Evolutionary conservation across 2,888 invertebrate species (phyloP).

Genomic region (Germaria angustata): DNA sequence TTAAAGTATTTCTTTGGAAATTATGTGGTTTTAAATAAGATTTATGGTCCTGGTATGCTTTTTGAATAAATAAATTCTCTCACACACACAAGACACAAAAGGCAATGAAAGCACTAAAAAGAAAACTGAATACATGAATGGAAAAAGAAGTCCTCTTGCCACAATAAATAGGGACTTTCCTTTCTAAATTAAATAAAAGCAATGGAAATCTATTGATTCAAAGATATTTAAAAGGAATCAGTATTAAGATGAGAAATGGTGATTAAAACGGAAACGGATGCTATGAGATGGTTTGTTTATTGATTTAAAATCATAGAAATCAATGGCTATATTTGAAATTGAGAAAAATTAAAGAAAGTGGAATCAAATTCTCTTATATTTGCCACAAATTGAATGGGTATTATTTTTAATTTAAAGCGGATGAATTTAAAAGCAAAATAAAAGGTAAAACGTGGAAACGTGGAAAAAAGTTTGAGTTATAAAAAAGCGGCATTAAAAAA

Average conservation of each 20-base stretch:
- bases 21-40: slow-evolving; percentile 62
- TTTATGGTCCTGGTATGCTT: slow-evolving; percentile 53
- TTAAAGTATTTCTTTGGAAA: slow-evolving; percentile 47
- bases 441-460: not conserved
- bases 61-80: slow-evolving; percentile 35
- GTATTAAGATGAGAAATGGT: not conserved
- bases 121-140: not conserved
- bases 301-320: slow-evolving; percentile 6
- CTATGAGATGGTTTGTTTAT: slow-evolving; percentile 34
- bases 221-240: not conserved
- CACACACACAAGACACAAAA: not conserved
- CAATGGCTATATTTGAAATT: not conserved
- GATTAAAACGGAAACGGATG: slow-evolving; percentile 29
- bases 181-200: slow-evolving; percentile 28
- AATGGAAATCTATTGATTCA: slow-evolving; percentile 31
- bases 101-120: not conserved
- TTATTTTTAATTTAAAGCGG: not conserved
- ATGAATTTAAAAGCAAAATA: not conserved
- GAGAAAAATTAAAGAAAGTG: not conserved
- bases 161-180: slow-evolving; percentile 24
- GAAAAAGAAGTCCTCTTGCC: slow-evolving; percentile 9
- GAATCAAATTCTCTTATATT: not conserved
- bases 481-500: not conserved
- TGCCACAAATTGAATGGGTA: not conserved
- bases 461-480: not conserved